Percentiles rank a stretch among this genome's conserved stretches.
phyloP scores from a whole-genome alignment of 2,113 vertebrate species.

The Burhinus bistriatus region DNA sequence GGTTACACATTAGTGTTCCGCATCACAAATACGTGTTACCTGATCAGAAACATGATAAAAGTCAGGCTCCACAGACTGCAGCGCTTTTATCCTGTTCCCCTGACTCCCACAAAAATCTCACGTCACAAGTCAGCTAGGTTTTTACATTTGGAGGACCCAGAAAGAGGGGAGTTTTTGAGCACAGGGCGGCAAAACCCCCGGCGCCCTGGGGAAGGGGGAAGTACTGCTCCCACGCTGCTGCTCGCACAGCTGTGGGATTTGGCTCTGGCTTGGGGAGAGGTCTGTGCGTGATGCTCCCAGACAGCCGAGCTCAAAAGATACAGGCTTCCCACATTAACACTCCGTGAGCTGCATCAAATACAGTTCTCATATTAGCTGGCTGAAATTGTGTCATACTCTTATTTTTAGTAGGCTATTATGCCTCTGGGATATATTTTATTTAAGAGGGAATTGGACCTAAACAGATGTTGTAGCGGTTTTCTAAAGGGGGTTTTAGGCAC shows the following conservation, averaged over 20 bases:
- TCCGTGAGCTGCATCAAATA: not conserved
- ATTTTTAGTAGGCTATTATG: not conserved
- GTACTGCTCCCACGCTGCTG: not conserved
- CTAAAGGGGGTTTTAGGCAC: not conserved
- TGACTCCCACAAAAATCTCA: not conserved
- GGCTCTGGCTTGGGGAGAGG: not conserved
- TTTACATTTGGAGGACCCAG: not conserved
- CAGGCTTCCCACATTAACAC: not conserved
- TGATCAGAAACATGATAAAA: rapidly evolving
- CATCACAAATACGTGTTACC: rapidly evolving
- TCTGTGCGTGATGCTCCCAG: rapidly evolving
- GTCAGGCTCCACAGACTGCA: not conserved
- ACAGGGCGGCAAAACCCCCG: not conserved
- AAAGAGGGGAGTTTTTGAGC: not conserved
- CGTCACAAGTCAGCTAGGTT: rapidly evolving
- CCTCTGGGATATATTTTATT: slow-evolving; percentile 16
- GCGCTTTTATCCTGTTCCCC: not conserved
- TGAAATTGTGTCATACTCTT: not conserved
- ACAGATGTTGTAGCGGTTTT: not conserved
- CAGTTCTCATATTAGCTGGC: not conserved
- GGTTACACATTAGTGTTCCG: rapidly evolving
- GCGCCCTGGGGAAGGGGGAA: not conserved
- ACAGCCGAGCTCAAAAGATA: not conserved
- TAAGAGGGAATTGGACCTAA: not conserved
- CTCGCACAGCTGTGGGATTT: not conserved